These are phyloP conservation scores for Drosophila birchii DNA, from an alignment of 2,888 invertebrate genomes.

Conservation along the genomic window DNA sequence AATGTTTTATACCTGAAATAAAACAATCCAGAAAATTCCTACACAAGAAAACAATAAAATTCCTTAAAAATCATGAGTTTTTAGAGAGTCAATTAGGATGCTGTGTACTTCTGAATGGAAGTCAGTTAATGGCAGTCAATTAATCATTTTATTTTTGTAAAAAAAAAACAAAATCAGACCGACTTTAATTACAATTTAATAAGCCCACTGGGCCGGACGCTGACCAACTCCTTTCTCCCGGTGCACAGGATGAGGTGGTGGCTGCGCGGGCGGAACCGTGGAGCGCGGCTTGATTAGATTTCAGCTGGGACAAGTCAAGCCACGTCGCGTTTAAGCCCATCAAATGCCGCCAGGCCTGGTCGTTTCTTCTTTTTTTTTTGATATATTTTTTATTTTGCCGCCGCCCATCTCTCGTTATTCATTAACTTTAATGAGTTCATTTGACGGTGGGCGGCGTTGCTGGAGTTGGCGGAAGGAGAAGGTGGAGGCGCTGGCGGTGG, in stretches of 20 bases:
- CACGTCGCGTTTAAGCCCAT: constrained; percentile 56
- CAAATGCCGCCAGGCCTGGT: constrained; percentile 50
- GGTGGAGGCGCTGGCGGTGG: background rate
- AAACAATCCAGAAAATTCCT: background rate
- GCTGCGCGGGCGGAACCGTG: background rate
- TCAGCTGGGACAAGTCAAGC: constrained; percentile 27
- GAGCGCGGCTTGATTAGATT: constrained; percentile 32
- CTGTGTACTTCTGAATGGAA: background rate
- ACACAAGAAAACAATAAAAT: background rate
- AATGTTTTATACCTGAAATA: background rate
- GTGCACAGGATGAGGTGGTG: constrained; percentile 8
- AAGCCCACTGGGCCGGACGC: background rate
- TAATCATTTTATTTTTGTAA: background rate
- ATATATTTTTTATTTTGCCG: constrained; percentile 36
- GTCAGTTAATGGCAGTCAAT: background rate
- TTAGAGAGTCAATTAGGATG: background rate
- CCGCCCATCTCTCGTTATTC: constrained; percentile 61
- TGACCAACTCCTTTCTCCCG: constrained; percentile 11
- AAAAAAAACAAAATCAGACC: background rate
- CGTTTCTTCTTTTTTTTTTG: background rate
- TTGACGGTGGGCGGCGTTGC: constrained; percentile 32
- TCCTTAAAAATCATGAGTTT: background rate
- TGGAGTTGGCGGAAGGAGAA: background rate
- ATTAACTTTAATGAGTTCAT: constrained; percentile 76
- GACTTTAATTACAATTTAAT: constrained; percentile 20